Conservation (phyloP, 2,113 vertebrate genomes). For the Rallus limicola region DNA sequence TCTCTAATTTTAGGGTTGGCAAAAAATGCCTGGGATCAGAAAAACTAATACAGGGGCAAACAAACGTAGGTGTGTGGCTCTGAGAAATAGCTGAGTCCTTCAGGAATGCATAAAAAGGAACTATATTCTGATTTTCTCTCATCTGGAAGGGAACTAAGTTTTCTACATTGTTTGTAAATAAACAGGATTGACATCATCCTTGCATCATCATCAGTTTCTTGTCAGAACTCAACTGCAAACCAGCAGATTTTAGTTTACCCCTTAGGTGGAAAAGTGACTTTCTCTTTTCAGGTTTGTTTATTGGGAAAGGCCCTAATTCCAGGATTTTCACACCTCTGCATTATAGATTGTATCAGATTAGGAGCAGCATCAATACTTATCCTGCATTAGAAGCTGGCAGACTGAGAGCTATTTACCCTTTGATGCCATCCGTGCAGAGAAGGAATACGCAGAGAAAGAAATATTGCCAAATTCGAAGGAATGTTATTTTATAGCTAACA, state of each 20-base stretch:
- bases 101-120: neutral
- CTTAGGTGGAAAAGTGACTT: neutral
- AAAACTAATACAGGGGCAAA: neutral
- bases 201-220: neutral
- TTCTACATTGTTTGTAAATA: neutral
- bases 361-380: neutral
- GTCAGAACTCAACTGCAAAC: neutral
- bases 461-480: neutral
- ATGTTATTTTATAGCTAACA: neutral
- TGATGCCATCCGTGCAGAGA: neutral
- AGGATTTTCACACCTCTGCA: neutral
- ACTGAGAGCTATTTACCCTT: neutral
- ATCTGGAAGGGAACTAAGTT: neutral
- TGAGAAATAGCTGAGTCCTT: neutral
- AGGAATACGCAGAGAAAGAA: constrained; percentile 16
- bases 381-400: neutral
- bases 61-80: neutral
- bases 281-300: neutral
- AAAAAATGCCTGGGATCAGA: neutral
- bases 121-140: neutral
- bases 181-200: neutral
- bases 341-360: neutral
- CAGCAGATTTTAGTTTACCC: neutral
- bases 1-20: neutral
- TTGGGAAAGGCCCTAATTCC: neutral